A percentile compares a stretch with the other conserved stretches of the same genome.
These are phyloP conservation scores for Sminthurinus signatus DNA, from an alignment of 1,140 invertebrate species.

Conservation along the genomic window DNA sequence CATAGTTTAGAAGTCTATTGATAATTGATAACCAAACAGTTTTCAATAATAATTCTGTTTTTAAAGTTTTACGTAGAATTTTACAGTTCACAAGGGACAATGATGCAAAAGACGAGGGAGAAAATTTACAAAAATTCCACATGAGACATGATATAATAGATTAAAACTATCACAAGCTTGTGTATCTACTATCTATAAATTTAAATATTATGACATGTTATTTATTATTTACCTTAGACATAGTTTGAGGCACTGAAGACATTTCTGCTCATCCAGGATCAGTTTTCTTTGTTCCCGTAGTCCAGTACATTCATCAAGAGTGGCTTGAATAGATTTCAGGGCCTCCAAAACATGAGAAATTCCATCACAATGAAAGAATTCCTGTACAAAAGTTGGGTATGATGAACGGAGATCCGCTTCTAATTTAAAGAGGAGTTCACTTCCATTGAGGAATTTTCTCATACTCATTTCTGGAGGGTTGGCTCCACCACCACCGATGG, in stretches of 20 bases:
- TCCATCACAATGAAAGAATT: constrained; percentile 80
- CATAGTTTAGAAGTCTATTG: no score
- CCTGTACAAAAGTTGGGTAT: constrained; percentile 64
- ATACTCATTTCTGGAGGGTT: constrained; percentile 68
- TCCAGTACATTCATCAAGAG: constrained; percentile 35
- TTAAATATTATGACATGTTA: no score
- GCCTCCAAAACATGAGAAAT: constrained; percentile 71
- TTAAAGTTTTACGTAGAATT: no score
- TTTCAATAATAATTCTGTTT: no score
- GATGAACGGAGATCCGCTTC: constrained; percentile 70
- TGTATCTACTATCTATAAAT: no score
- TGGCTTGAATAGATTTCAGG: constrained; percentile 69
- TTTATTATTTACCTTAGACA: constrained; percentile 57
- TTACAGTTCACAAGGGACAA: no score
- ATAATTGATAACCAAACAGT: no score
- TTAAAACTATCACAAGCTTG: no score
- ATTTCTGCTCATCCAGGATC: constrained; percentile 78
- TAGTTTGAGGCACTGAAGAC: constrained; percentile 73
- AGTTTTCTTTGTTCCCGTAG: constrained; percentile 52
- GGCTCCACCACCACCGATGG: neutral
- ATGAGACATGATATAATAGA: no score
- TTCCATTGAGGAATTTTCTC: constrained; percentile 74
- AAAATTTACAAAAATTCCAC: no score
- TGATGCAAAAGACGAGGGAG: no score
- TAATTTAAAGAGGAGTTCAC: constrained; percentile 79